Conservation (phyloP, 2,888 invertebrate genomes). For the Crioceris asparagi region DNA sequence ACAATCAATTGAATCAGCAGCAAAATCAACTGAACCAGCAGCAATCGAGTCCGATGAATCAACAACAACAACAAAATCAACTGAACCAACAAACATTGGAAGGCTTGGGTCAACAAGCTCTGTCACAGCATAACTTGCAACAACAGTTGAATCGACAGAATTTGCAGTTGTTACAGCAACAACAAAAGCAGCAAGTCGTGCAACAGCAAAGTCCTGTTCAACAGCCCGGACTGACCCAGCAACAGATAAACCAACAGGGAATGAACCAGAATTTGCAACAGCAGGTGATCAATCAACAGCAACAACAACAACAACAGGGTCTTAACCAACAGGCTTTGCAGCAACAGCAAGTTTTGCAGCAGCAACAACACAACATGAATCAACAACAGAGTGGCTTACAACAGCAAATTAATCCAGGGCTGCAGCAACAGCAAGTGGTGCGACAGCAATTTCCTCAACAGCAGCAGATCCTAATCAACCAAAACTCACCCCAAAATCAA, state of each 20-base stretch:
- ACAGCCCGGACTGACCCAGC: conserved; percentile 4
- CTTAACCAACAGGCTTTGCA: conserved; percentile 18
- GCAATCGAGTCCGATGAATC: conserved; percentile 27
- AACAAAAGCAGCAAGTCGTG: conserved; percentile 28
- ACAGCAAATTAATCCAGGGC: conserved; percentile 1
- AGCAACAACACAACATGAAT: too few relatives aligned
- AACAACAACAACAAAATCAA: conserved; percentile 14
- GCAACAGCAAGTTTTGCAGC: conserved; percentile 22
- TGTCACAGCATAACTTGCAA: too few relatives aligned
- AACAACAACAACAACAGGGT: conserved; percentile 17
- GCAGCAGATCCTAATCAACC: conserved; percentile 20
- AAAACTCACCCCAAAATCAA: conserved; percentile 26
- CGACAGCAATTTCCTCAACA: conserved; percentile 10
- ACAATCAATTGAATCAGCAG: conserved; percentile 34
- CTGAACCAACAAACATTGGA: too few relatives aligned
- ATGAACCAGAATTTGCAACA: conserved; percentile 15
- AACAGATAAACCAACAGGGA: conserved; percentile 6
- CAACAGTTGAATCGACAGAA: conserved; percentile 18
- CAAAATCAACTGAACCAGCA: too few relatives aligned
- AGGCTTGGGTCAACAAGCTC: too few relatives aligned
- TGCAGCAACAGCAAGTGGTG: conserved; percentile 20
- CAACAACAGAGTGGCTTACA: too few relatives aligned
- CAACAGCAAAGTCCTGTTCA: conserved; percentile 10
- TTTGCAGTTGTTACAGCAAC: conserved; percentile 11
- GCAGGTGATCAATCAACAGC: conserved; percentile 18